Conservation (phyloP, 2,888 invertebrate genomes). For the Muschampia plurimacula region DNA sequence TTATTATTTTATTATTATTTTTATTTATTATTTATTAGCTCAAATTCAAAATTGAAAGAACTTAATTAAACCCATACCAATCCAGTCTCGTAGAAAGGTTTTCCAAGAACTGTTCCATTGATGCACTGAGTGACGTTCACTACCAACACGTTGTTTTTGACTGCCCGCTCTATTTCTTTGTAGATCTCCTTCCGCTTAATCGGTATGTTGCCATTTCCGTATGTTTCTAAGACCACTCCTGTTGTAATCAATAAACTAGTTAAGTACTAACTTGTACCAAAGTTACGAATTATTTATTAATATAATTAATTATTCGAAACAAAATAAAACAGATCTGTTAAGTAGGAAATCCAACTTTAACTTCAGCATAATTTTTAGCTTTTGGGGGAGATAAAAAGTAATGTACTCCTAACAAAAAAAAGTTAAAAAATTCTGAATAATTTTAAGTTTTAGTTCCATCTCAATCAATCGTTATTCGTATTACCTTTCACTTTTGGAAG, state of each 20-base stretch:
- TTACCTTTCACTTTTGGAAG: too few species aligned
- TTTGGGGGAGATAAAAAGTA: too few species aligned
- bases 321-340: too few species aligned
- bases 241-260: conserved; percentile 6
- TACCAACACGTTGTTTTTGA: conserved; percentile 92
- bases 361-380: too few species aligned
- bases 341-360: too few species aligned
- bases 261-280: neutral
- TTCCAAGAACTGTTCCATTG: conserved; percentile 90
- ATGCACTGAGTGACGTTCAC: conserved; percentile 97
- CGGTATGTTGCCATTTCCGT: conserved; percentile 97
- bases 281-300: neutral
- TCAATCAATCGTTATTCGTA: too few species aligned
- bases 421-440: too few species aligned
- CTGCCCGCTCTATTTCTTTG: conserved; percentile 89
- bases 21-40: neutral
- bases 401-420: too few species aligned
- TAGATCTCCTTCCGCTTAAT: conserved; percentile 93
- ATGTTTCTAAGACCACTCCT: conserved; percentile 96
- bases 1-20: too few species aligned
- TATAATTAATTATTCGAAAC: too few species aligned
- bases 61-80: conserved; percentile 76
- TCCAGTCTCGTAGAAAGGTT: conserved; percentile 93
- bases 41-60: neutral
- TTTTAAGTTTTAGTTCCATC: too few species aligned